These are phyloP conservation scores for Ptychoptera albimana DNA, from an alignment of 2,888 invertebrate species.

Conservation along the genomic window DNA sequence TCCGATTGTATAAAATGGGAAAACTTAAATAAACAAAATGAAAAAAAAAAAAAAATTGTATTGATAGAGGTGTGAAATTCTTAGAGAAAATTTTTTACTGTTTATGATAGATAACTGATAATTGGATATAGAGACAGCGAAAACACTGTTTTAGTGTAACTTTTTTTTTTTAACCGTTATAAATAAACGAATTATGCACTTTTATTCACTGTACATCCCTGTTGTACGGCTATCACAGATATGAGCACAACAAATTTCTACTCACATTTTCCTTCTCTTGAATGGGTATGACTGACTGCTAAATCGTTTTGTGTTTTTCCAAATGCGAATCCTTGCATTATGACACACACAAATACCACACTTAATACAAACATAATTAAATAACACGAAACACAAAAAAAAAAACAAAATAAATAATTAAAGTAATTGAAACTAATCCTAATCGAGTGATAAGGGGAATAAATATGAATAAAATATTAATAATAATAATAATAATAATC, in stretches of 20 bases:
- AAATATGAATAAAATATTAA: too few species aligned
- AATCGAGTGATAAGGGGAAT: too few species aligned
- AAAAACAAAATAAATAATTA: too few species aligned
- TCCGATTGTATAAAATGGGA: constrained; percentile 59
- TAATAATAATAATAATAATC: too few species aligned
- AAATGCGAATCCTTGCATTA: constrained; percentile 13
- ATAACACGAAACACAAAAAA: too few species aligned
- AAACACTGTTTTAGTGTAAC: background rate
- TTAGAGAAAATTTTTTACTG: background rate
- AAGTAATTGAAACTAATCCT: too few species aligned
- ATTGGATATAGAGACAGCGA: background rate
- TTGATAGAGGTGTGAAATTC: background rate
- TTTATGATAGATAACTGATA: background rate
- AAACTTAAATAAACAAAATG: constrained; percentile 37
- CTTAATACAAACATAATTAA: constrained; percentile 5
- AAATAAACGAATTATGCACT: background rate
- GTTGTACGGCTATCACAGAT: background rate
- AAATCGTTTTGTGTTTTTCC: constrained; percentile 13
- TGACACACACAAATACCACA: constrained; percentile 8
- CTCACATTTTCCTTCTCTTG: constrained; percentile 11
- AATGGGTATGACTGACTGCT: constrained; percentile 5
- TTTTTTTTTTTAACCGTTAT: too few species aligned
- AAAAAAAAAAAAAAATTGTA: constrained; percentile 12
- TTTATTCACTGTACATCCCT: background rate
- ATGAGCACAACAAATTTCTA: too few species aligned